Conservation (phyloP, 2,888 invertebrate species). For the Campopleginae sp. region DNA sequence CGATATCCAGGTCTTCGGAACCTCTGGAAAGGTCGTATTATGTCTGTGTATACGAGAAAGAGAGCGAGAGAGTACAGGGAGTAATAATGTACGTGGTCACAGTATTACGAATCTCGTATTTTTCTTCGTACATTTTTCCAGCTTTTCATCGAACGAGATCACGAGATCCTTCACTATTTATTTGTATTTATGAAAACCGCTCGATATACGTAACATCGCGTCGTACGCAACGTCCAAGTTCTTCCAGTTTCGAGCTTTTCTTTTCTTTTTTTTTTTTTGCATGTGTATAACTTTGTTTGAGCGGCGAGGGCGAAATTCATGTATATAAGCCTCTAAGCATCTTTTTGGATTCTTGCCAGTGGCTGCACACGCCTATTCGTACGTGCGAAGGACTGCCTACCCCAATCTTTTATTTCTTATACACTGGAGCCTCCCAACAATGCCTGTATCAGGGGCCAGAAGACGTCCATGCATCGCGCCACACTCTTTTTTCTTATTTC, state of each 20-base stretch:
- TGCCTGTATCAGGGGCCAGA: conserved; percentile 78
- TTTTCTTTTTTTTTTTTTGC: conserved; percentile 17
- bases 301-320: neutral
- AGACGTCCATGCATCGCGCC: conserved; percentile 69
- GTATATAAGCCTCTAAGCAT: conserved; percentile 9
- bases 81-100: neutral
- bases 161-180: conserved; percentile 23
- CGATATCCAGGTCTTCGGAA: conserved; percentile 45
- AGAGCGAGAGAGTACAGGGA: neutral
- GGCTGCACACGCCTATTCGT: conserved; percentile 24
- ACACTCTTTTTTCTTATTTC: conserved; percentile 47
- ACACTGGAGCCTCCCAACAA: conserved; percentile 72
- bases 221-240: conserved; percentile 47
- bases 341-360: conserved; percentile 38
- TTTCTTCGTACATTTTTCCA: conserved; percentile 42
- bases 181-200: conserved; percentile 32
- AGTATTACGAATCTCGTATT: conserved; percentile 31
- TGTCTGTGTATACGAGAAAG: neutral
- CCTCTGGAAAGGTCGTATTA: conserved; percentile 55
- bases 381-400: conserved; percentile 70
- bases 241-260: conserved; percentile 18
- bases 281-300: conserved; percentile 8
- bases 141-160: conserved; percentile 62
- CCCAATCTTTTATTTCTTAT: conserved; percentile 79
- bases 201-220: conserved; percentile 37